Conservation (phyloP, 2,888 invertebrate genomes). For the Drosophila atroscutellata region DNA sequence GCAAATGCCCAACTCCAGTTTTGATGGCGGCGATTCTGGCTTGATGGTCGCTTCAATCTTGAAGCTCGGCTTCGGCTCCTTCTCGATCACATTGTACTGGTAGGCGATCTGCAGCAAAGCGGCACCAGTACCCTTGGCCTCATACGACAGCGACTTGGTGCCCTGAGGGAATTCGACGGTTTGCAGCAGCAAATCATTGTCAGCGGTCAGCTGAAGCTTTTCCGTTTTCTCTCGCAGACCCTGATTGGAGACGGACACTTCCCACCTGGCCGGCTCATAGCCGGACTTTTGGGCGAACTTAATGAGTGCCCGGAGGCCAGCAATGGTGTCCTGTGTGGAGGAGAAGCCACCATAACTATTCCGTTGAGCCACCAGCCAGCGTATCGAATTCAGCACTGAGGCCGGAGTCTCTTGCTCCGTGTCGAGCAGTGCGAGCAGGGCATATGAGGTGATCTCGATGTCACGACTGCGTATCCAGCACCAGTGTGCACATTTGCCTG, state of each 20-base stretch:
- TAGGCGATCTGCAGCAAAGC: slow-evolving; percentile 92
- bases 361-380: slow-evolving; percentile 91
- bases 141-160: slow-evolving; percentile 89
- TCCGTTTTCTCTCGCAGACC: slow-evolving; percentile 82
- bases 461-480: slow-evolving; percentile 84
- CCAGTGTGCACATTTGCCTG: slow-evolving; percentile 53
- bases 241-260: slow-evolving; percentile 87
- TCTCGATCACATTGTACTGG: slow-evolving; percentile 93
- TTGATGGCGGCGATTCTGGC: slow-evolving; percentile 90
- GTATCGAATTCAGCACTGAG: slow-evolving; percentile 86
- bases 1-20: slow-evolving; percentile 93
- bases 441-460: slow-evolving; percentile 80
- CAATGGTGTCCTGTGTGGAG: slow-evolving; percentile 91
- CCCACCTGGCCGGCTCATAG: slow-evolving; percentile 86
- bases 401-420: slow-evolving; percentile 70
- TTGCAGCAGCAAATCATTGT: slow-evolving; percentile 93
- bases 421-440: slow-evolving; percentile 79
- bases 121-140: slow-evolving; percentile 92
- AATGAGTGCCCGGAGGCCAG: slow-evolving; percentile 90
- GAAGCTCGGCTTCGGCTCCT: slow-evolving; percentile 94
- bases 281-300: slow-evolving; percentile 85
- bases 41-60: slow-evolving; percentile 93
- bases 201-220: slow-evolving; percentile 89
- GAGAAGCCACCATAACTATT: slow-evolving; percentile 90
- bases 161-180: slow-evolving; percentile 86